Percentiles rank a stretch among this genome's conserved stretches.
These are phyloP conservation scores for Stegastes partitus DNA, from an alignment of 2,113 vertebrate genomes.

Conservation along the genomic window DNA sequence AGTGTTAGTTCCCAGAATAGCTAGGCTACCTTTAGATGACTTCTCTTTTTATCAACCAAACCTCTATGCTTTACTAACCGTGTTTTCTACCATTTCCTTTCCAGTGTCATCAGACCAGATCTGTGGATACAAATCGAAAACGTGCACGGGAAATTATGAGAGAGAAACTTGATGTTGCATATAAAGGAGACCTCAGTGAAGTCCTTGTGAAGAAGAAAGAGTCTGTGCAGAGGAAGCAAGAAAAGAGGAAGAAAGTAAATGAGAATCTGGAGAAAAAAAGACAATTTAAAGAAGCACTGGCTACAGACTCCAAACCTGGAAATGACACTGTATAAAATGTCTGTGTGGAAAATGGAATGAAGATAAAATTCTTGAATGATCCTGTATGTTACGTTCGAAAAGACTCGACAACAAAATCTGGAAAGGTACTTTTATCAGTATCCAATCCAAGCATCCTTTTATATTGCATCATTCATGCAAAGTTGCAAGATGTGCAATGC, in stretches of 20 bases:
- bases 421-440: not conserved
- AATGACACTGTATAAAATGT: slow-evolving; percentile 58
- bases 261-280: slow-evolving; percentile 92
- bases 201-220: slow-evolving; percentile 85
- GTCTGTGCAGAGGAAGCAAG: slow-evolving; percentile 87
- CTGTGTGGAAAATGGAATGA: not conserved
- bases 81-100: slow-evolving; percentile 8
- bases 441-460: not conserved
- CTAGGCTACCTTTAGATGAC: no score
- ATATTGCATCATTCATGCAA: not conserved
- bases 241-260: slow-evolving; percentile 88
- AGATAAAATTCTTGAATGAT: not conserved
- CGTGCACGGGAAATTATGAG: slow-evolving; percentile 91
- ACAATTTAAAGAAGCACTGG: slow-evolving; percentile 85
- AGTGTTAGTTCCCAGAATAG: not conserved
- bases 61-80: not conserved
- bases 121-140: slow-evolving; percentile 91
- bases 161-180: slow-evolving; percentile 90
- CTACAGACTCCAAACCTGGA: slow-evolving; percentile 54
- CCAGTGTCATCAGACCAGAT: slow-evolving; percentile 97
- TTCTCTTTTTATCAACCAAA: not conserved
- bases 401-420: not conserved
- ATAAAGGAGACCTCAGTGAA: slow-evolving; percentile 90
- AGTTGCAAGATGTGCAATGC: not conserved
- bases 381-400: not conserved